phyloP scores from a whole-genome alignment of 2,888 invertebrate genomes.

The Syrphus vitripennis region DNA sequence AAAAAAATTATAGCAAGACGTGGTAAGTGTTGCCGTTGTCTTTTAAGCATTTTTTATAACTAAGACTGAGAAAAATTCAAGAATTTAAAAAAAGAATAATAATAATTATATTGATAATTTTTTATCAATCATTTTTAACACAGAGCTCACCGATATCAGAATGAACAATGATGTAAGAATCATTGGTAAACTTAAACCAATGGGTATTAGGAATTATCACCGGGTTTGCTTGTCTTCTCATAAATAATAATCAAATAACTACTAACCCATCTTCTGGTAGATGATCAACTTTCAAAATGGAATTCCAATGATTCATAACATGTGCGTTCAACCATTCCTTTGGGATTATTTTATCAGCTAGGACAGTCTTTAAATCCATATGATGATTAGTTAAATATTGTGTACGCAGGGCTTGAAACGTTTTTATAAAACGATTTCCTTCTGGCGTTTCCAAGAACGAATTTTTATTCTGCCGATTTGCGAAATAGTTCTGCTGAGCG shows the following conservation, averaged over 20 bases:
- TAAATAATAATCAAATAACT: neutral
- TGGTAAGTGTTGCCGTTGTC: no score
- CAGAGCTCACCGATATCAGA: no score
- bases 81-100: no score
- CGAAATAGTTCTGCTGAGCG: slow-evolving; percentile 77
- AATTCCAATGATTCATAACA: slow-evolving; percentile 87
- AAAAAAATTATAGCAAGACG: no score
- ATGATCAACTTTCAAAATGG: slow-evolving; percentile 86
- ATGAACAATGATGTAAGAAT: no score
- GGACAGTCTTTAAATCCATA: slow-evolving; percentile 86
- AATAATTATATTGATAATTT: no score
- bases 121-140: no score
- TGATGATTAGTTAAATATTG: slow-evolving; percentile 87
- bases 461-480: slow-evolving; percentile 78
- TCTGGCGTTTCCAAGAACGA: slow-evolving; percentile 84
- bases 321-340: slow-evolving; percentile 85
- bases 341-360: slow-evolving; percentile 87
- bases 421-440: slow-evolving; percentile 84
- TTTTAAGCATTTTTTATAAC: no score
- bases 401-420: slow-evolving; percentile 85
- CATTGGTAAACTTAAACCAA: no score
- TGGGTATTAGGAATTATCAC: no score
- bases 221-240: neutral
- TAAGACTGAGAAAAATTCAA: no score
- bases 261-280: slow-evolving; percentile 86